Percentiles rank a stretch among this genome's conserved stretches.
phyloP scores from a whole-genome alignment of 2,888 invertebrate species.

The Drosophila atripex region DNA sequence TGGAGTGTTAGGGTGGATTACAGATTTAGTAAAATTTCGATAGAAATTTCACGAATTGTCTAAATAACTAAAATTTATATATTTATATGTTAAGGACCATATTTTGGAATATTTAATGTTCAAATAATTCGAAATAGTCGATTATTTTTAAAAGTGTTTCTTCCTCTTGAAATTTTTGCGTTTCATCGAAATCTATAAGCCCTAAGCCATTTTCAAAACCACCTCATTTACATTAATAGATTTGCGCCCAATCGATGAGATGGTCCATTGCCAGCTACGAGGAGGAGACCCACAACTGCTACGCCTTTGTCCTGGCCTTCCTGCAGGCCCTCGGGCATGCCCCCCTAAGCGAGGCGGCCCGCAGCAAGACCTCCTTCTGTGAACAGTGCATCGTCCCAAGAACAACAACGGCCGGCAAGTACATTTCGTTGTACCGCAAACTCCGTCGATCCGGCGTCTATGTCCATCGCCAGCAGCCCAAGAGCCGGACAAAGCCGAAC shows the following conservation, averaged over 20 bases:
- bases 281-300: constrained; percentile 92
- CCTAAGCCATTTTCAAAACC: neutral
- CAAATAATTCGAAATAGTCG: neutral
- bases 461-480: constrained; percentile 83
- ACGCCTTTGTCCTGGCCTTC: constrained; percentile 93
- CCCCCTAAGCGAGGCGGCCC: constrained; percentile 88
- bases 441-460: constrained; percentile 86
- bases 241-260: constrained; percentile 77
- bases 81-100: too few species aligned
- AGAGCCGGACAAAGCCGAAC: constrained; percentile 35
- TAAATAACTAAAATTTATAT: too few species aligned
- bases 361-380: constrained; percentile 88
- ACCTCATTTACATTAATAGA: constrained; percentile 54
- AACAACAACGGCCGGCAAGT: constrained; percentile 92
- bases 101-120: neutral
- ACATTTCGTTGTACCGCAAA: constrained; percentile 91
- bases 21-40: too few species aligned
- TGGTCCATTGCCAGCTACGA: constrained; percentile 90
- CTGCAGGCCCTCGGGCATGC: constrained; percentile 89
- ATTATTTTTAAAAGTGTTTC: neutral
- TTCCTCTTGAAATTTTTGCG: neutral
- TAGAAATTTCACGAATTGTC: too few species aligned
- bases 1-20: neutral
- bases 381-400: constrained; percentile 92
- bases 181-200: constrained; percentile 50